Evolutionary conservation across 2,113 vertebrate genomes (phyloP).

Genomic region (Grus americana): DNA sequence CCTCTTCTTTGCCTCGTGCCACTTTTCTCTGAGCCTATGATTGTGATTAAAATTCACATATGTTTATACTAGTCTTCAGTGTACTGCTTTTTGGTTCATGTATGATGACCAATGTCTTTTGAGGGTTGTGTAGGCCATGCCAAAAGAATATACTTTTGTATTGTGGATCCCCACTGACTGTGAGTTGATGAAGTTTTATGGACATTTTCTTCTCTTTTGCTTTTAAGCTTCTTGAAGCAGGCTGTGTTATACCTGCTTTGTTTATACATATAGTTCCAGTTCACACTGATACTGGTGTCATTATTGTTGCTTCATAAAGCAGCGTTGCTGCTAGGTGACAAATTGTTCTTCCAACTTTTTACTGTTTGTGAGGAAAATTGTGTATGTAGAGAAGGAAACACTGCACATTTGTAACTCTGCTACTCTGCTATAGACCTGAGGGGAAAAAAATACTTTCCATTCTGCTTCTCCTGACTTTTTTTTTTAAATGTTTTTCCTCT

Average conservation of each 20-base stretch:
- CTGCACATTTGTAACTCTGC: background rate
- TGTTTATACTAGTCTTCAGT: background rate
- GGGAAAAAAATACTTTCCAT: background rate
- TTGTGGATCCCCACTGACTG: background rate
- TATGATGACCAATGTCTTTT: background rate
- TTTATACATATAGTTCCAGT: background rate
- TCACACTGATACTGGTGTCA: background rate
- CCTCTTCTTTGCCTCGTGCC: background rate
- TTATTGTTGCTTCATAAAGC: background rate
- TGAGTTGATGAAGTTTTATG: background rate
- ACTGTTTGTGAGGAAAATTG: background rate
- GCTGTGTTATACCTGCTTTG: background rate
- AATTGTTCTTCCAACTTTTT: background rate
- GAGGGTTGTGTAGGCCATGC: background rate
- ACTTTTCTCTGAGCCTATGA: background rate
- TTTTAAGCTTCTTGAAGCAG: background rate
- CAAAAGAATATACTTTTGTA: background rate
- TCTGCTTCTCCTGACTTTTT: background rate
- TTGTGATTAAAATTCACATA: background rate
- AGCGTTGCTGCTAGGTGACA: background rate
- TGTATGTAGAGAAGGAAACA: background rate
- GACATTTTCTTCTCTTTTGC: background rate
- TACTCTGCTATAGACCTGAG: background rate
- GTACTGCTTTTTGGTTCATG: background rate
- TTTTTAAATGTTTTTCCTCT: background rate